Evolutionary conservation across 37 sponge, comb jelly and placozoan species (phyloP), one percentile per base, ranked within the genome.

Genomic region (Lycopodina hypogea): DNA sequence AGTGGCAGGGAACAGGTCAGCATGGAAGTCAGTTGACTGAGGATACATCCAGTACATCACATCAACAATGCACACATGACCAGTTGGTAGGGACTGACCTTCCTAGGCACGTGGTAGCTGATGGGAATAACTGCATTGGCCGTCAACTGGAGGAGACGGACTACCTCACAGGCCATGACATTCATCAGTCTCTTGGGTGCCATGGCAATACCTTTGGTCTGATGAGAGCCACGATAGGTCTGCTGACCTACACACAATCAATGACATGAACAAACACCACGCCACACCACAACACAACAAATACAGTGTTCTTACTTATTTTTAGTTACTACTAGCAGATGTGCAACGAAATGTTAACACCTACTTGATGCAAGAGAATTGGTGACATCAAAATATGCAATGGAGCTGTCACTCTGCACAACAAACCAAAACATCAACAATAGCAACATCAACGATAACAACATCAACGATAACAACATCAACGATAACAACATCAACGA

Each of bases 1-100:
- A 39, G 93, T 92, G 55, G 92, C 93, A 21, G 96, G 96, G 60
- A 78, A 96, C 35, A 96, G 79, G 71, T 96, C 96, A 30, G 65
- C 83, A 77, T 92, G 93, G 62, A 96, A 96, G 30, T 96, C 96
- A 26, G 66, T 61, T 19, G 87, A 71, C 94, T 94, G 30, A 0
- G 78, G 37, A 18, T 39, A n/a, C 17, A 32, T 55, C 9, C 35
- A 51, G 1, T 34, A 17, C 8, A n/a, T 11, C 58, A 78, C 63
- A n/a, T n/a, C n/a, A n/a, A n/a, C n/a, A n/a, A n/a, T n/a, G 6
- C 26, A 7, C 3, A 58, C 7, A 61, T 28, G 59, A 32, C 19
- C 3, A 12, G 22, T 35, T 12, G 34, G 34, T 28, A 69, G 15
- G 4, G 34, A 52, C 50, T 26, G 58, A 90, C 94, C 86, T 92